These are phyloP conservation scores for Drosophila lini DNA, from an alignment of 1,140 invertebrate genomes.

Conservation along the genomic window DNA sequence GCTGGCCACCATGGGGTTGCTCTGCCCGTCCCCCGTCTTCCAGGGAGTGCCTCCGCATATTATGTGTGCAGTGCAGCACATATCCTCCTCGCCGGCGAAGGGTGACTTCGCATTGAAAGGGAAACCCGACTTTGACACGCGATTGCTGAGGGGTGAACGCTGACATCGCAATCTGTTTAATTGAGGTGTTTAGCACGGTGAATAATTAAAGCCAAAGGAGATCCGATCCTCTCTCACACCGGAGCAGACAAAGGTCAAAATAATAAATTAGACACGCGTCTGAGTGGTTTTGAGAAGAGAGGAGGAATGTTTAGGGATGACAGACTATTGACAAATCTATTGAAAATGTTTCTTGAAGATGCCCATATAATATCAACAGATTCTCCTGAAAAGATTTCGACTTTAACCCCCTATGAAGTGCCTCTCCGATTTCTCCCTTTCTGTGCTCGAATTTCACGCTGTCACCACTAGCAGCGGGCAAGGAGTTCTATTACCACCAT, in stretches of 20 bases:
- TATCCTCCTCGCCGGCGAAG: constrained; percentile 26
- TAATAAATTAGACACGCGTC: constrained; percentile 75
- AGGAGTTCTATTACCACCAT: constrained; percentile 37
- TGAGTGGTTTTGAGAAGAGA: constrained; percentile 50
- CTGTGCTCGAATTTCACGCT: constrained; percentile 27
- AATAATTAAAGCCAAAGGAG: constrained; percentile 63
- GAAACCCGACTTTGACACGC: constrained; percentile 60
- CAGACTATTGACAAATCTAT: background rate
- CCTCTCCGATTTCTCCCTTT: constrained; percentile 10
- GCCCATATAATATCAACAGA: no score
- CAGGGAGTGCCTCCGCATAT: constrained; percentile 50
- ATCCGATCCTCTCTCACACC: constrained; percentile 11
- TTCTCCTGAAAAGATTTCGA: background rate
- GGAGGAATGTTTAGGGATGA: constrained; percentile 19
- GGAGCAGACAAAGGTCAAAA: constrained; percentile 69
- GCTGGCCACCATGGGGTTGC: constrained; percentile 9
- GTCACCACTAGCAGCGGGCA: constrained; percentile 13
- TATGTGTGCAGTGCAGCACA: constrained; percentile 35
- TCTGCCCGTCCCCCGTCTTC: constrained; percentile 7
- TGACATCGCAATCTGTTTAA: constrained; percentile 72
- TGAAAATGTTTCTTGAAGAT: background rate
- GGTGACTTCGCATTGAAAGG: constrained; percentile 37
- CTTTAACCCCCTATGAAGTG: background rate
- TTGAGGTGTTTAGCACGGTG: constrained; percentile 76
- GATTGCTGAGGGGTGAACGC: constrained; percentile 15